phyloP scores from a whole-genome alignment of 2,797 vertebrate genomes.

The Sebastes vulpes region DNA sequence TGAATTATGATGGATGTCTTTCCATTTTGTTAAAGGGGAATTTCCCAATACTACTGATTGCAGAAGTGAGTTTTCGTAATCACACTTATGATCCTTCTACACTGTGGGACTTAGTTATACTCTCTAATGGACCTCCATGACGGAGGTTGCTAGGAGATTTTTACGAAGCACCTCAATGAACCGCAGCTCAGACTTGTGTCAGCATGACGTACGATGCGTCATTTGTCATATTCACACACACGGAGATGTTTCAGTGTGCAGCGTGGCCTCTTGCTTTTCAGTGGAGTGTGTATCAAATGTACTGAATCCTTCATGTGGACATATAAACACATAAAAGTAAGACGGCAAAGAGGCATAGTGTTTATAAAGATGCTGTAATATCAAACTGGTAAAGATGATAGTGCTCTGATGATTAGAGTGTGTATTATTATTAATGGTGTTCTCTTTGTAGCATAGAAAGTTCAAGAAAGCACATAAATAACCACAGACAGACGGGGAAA shows the following conservation, averaged over 20 bases:
- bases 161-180: conserved; percentile 4
- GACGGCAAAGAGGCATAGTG: not conserved
- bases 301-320: not conserved
- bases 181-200: conserved; percentile 19
- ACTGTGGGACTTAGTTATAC: not conserved
- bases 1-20: not conserved
- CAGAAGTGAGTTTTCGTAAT: not conserved
- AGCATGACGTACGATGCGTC: conserved; percentile 24
- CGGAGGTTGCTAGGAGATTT: conserved; percentile 34
- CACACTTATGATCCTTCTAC: not conserved
- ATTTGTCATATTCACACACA: conserved; percentile 42
- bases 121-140: not conserved
- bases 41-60: not conserved
- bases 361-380: not conserved
- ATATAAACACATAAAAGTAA: not conserved
- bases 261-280: not conserved
- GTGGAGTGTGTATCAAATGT: not conserved
- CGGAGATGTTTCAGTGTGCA: not conserved
- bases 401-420: not conserved
- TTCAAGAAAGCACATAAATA: not conserved
- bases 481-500: not conserved
- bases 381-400: not conserved
- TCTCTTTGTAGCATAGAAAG: not conserved
- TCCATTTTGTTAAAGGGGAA: not conserved
- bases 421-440: not conserved